Evolutionary conservation across 1,140 invertebrate species (phyloP).

Genomic region (Dryas iulia): DNA sequence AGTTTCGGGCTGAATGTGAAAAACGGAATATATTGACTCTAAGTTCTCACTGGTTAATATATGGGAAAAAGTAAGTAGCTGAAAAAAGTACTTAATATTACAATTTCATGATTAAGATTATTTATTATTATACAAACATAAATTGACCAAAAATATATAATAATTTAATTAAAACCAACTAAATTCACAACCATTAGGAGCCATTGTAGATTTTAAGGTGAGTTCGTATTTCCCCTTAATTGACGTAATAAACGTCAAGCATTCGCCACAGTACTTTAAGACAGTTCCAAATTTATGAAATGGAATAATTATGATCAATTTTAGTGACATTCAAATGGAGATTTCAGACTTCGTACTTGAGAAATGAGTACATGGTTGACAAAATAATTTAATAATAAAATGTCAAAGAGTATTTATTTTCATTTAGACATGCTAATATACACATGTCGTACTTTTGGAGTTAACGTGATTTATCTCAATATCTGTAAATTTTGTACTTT

Average conservation of each 20-base stretch:
- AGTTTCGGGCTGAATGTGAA: too few relatives aligned
- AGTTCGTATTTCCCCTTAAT: conserved; percentile 62
- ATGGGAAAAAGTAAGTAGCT: too few relatives aligned
- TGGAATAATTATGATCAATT: conserved; percentile 57
- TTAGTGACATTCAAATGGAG: conserved; percentile 54
- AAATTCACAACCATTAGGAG: conserved; percentile 30
- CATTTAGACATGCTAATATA: neutral
- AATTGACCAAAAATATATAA: neutral
- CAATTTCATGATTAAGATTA: too few relatives aligned
- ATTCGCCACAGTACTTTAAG: conserved; percentile 50
- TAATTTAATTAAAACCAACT: neutral
- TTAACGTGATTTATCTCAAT: too few relatives aligned
- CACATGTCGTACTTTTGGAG: too few relatives aligned
- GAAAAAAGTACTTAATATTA: too few relatives aligned
- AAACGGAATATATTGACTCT: too few relatives aligned
- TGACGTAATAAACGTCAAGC: conserved; percentile 61
- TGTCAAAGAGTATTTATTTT: neutral
- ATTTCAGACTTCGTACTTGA: conserved; percentile 38
- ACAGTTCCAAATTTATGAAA: conserved; percentile 49
- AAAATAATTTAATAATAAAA: conserved; percentile 31
- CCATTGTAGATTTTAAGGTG: conserved; percentile 21
- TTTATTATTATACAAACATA: too few relatives aligned
- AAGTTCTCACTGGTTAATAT: too few relatives aligned
- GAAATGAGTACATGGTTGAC: conserved; percentile 42
- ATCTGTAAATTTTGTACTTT: too few relatives aligned